Percentiles rank a stretch among this genome's conserved stretches.
These are phyloP conservation scores for Sander vitreus DNA, from an alignment of 2,113 vertebrate species.

Conservation along the genomic window DNA sequence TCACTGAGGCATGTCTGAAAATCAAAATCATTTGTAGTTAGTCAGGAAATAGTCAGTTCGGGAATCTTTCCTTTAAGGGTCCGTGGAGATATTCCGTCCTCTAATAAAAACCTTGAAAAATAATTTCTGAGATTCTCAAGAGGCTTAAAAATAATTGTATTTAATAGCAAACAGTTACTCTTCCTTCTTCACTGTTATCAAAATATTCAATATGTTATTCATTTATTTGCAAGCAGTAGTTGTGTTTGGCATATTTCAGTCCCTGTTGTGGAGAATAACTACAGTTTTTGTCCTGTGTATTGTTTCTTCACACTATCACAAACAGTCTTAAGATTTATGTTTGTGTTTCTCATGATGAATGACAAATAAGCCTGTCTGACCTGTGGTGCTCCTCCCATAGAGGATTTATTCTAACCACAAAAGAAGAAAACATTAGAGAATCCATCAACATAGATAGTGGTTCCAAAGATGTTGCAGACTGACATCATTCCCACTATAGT, in stretches of 20 bases:
- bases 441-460: background rate
- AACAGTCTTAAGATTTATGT: background rate
- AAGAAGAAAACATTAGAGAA: background rate
- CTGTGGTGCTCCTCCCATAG: background rate
- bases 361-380: slow-evolving; percentile 20
- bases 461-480: background rate
- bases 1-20: slow-evolving; percentile 50
- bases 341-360: background rate
- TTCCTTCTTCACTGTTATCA: slow-evolving; percentile 47
- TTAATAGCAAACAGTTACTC: slow-evolving; percentile 58
- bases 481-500: background rate
- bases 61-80: slow-evolving; percentile 49
- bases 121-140: slow-evolving; percentile 54
- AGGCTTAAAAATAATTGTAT: slow-evolving; percentile 61
- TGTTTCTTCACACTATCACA: background rate
- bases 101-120: slow-evolving; percentile 56
- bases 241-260: slow-evolving; percentile 31
- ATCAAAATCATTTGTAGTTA: slow-evolving; percentile 59
- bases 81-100: slow-evolving; percentile 48
- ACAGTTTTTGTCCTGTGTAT: background rate
- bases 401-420: background rate
- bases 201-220: no score
- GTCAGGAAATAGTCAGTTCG: slow-evolving; percentile 49
- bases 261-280: slow-evolving; percentile 8
- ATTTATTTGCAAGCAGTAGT: slow-evolving; percentile 18